These are phyloP conservation scores for Girardia tigrina DNA, from an alignment of 2,888 invertebrate species.

Conservation along the genomic window DNA sequence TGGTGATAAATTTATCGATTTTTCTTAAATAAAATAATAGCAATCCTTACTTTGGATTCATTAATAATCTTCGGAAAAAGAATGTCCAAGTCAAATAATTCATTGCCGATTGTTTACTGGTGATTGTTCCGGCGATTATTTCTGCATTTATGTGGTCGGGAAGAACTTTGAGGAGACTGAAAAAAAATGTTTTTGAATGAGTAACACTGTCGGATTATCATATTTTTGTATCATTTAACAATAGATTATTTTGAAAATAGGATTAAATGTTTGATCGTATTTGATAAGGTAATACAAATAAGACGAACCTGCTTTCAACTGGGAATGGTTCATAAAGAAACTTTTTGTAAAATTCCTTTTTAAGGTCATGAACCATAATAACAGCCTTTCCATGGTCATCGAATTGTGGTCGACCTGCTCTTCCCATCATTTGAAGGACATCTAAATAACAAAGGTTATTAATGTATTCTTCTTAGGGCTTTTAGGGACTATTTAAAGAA, in stretches of 20 bases:
- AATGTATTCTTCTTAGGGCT: conserved; percentile 25
- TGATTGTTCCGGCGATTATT: conserved; percentile 76
- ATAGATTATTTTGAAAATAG: neutral
- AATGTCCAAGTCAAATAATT: conserved; percentile 98
- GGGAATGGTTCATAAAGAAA: conserved; percentile 98
- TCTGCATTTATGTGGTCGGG: conserved; percentile 96
- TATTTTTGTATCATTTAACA: conserved; percentile 26
- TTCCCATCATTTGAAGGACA: conserved; percentile 97
- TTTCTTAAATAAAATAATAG: neutral
- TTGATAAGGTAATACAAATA: too few species aligned
- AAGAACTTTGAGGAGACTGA: conserved; percentile 68
- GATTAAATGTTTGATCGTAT: conserved; percentile 31
- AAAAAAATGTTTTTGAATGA: conserved; percentile 32
- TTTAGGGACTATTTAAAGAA: neutral
- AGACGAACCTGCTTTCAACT: conserved; percentile 72
- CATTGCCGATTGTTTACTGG: conserved; percentile 73
- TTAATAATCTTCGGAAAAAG: conserved; percentile 75
- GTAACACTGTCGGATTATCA: neutral
- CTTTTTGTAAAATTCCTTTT: conserved; percentile 96
- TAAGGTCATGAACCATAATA: conserved; percentile 72
- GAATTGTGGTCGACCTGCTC: conserved; percentile 91
- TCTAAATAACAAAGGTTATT: conserved; percentile 53
- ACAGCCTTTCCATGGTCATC: conserved; percentile 67
- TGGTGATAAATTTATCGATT: neutral
- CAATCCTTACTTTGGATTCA: conserved; percentile 60